Evolutionary conservation across 2,888 invertebrate genomes (phyloP).

Genomic region (Acronicta alni): DNA sequence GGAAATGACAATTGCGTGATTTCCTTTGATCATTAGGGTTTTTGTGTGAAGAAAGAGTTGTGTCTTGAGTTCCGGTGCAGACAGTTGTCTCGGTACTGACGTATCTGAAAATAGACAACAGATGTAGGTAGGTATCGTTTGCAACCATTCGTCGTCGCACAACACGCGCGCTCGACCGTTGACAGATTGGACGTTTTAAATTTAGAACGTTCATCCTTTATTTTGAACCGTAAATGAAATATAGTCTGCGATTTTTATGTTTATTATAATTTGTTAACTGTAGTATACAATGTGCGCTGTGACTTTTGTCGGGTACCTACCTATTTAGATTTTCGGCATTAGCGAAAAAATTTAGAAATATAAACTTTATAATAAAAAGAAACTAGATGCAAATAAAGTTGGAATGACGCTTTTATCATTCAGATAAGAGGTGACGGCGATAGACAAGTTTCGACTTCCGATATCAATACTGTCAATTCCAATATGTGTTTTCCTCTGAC

Average conservation of each 20-base stretch:
- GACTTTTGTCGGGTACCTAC: constrained; percentile 1
- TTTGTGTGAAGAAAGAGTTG: constrained; percentile 74
- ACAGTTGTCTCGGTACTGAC: constrained; percentile 78
- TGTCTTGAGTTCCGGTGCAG: constrained; percentile 79
- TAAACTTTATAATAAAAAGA: not conserved
- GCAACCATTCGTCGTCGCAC: constrained; percentile 86
- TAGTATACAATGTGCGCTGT: not conserved
- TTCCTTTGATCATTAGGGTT: constrained; percentile 64
- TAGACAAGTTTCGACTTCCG: constrained; percentile 52
- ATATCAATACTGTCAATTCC: constrained; percentile 62
- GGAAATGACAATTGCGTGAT: constrained; percentile 60
- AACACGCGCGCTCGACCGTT: constrained; percentile 86
- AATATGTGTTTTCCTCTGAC: constrained; percentile 58
- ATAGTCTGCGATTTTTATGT: constrained; percentile 77
- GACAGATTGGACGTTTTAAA: constrained; percentile 87
- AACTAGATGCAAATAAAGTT: constrained; percentile 27
- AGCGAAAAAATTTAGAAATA: not conserved
- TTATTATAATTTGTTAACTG: constrained; percentile 37
- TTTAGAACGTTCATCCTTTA: constrained; percentile 85
- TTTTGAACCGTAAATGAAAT: constrained; percentile 83
- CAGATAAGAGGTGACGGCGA: constrained; percentile 29
- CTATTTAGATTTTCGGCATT: too few species aligned
- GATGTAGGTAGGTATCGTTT: constrained; percentile 86
- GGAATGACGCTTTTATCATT: constrained; percentile 24
- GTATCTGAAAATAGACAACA: constrained; percentile 87